phyloP scores from a whole-genome alignment of 2,797 vertebrate species.

The Hirundo rustica region DNA sequence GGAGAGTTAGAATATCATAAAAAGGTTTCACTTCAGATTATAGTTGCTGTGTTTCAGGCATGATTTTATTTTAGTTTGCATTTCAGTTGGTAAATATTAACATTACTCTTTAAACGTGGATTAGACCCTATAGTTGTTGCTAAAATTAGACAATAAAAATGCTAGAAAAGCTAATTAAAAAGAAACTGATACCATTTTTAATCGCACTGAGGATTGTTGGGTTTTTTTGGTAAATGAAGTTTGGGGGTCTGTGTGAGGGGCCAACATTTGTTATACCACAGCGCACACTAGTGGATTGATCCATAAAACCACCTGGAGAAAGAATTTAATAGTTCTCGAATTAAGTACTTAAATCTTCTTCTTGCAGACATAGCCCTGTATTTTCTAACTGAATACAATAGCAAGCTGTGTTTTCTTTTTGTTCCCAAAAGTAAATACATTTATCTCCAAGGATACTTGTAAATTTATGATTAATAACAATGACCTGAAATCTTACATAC shows the following conservation, averaged over 20 bases:
- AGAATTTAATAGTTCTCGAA: conserved; percentile 20
- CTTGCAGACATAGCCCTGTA: background rate
- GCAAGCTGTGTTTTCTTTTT: background rate
- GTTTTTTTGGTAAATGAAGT: background rate
- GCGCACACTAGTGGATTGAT: conserved; percentile 88
- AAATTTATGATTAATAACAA: conserved; percentile 54
- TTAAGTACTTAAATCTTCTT: conserved; percentile 50
- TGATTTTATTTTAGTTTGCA: background rate
- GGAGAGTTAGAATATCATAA: conserved; percentile 2
- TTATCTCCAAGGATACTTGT: conserved; percentile 44
- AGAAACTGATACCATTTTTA: conserved; percentile 41
- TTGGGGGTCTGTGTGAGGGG: background rate
- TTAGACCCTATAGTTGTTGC: conserved; percentile 41
- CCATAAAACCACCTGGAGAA: background rate
- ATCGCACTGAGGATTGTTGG: conserved; percentile 25
- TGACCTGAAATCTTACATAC: conserved; percentile 27
- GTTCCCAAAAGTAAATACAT: background rate
- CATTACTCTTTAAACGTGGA: conserved; percentile 27
- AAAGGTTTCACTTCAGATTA: conserved; percentile 56
- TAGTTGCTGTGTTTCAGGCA: background rate
- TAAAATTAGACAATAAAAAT: conserved; percentile 57
- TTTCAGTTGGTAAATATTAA: conserved; percentile 57
- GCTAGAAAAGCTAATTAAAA: conserved; percentile 57
- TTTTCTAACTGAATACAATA: conserved; percentile 30
- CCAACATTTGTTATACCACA: conserved; percentile 78